phyloP scores from a whole-genome alignment of 2,888 invertebrate genomes.

The Melieria picta region DNA sequence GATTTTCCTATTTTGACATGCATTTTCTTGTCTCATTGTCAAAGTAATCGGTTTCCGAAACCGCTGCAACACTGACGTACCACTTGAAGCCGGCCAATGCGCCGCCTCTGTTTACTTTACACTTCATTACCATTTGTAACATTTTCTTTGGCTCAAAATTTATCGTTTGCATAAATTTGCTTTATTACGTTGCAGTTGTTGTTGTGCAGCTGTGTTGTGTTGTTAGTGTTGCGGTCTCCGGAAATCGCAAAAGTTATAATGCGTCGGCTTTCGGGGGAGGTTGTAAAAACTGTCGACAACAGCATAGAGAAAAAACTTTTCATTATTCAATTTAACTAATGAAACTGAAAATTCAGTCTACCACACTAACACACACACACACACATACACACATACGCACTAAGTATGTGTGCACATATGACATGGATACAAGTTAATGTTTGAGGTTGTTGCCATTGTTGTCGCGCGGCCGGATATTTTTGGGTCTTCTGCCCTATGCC shows the following conservation, averaged over 20 bases:
- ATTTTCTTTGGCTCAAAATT: conserved; percentile 46
- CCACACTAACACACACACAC: conserved; percentile 55
- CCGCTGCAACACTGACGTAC: no score
- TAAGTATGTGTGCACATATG: background rate
- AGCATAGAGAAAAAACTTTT: conserved; percentile 51
- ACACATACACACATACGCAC: conserved; percentile 18
- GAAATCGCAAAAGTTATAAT: conserved; percentile 37
- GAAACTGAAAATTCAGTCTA: conserved; percentile 63
- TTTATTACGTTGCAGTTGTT: conserved; percentile 49
- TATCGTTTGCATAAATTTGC: conserved; percentile 64
- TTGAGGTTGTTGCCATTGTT: background rate
- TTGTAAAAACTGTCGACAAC: conserved; percentile 8
- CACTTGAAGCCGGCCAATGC: background rate
- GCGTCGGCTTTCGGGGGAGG: conserved; percentile 26
- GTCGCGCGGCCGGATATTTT: background rate
- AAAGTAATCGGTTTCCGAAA: no score
- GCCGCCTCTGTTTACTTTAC: conserved; percentile 37
- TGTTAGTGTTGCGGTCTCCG: conserved; percentile 21
- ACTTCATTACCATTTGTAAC: conserved; percentile 38
- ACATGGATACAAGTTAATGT: no score
- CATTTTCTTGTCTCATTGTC: no score
- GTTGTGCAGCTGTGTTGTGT: conserved; percentile 35
- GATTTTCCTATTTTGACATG: no score
- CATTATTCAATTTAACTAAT: conserved; percentile 64
- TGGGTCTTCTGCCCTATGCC: conserved; percentile 7